Base-by-base conservation (phyloP, 2,888 invertebrate species). In the Patella depressa region DNA sequence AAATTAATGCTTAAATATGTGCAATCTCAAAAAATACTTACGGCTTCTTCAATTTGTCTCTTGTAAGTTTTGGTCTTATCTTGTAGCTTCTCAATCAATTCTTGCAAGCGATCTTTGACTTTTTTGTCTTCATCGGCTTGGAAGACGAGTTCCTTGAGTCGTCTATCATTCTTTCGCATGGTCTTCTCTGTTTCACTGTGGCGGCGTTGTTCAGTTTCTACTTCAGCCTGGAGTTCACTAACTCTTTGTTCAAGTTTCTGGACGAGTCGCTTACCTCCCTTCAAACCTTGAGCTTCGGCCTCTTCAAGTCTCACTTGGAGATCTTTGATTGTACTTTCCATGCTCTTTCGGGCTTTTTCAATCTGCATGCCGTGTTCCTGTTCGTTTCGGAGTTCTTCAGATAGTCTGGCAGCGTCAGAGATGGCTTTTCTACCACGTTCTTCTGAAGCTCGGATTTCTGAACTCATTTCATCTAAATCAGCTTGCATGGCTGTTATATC, bases 51-150 rank as follows among this genome's bases (percentile, higher is more conserved):
- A 92, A 98, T 98, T 94, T 98, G 98, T 94, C 98, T 96, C 96
- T 98, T 99, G 96, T 98, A 98, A 89, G 98, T 97, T 95, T 98
- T 98, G 95, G 99, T 97, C 95, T 99, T 99, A 93, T 97, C 97
- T 75, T 92, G 90, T 90, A 99, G 95, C 94, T 98, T 98, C 94
- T 99, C 99, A 89, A 98, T 98, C 91, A 98, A 95, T 94, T 98
- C 98, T 93, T 98, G 98, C 96, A 98, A 97, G 92, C 98, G 97
- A 93, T 98, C 97, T 94, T 98, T 98, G 94, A 98, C 98, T 95
- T 99, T 99, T 94, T 98, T 97, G 94, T 99, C 98, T 93, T 99
- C 99, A 91, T 99, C 98, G 65, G 82, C 79, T 81, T 87, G 85
- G 80, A 83, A 85, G 57, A 96, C 96, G 92, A 98, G 94, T 93